These are phyloP conservation scores for Albula glossodonta DNA, from an alignment of 2,113 vertebrate species.

Conservation along the genomic window DNA sequence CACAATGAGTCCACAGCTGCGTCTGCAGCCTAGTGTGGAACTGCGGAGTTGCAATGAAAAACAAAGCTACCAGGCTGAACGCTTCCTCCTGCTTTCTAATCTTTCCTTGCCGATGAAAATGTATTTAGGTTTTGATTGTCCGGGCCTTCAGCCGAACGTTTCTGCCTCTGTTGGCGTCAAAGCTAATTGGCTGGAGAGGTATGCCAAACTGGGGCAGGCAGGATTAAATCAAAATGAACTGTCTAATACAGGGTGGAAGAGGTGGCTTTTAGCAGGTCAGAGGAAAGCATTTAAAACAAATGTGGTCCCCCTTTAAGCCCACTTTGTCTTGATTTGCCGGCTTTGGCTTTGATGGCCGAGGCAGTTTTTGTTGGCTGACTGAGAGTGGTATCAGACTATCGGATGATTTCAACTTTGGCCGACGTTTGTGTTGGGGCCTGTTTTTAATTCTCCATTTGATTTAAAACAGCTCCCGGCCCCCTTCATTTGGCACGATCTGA, in stretches of 20 bases:
- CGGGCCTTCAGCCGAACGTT: neutral
- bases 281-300: neutral
- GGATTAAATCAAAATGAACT: constrained; percentile 29
- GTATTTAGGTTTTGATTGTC: neutral
- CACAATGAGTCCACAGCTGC: neutral
- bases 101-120: neutral
- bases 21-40: neutral
- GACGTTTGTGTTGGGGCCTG: neutral
- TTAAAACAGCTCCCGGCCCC: neutral
- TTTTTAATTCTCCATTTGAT: constrained; percentile 26
- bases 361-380: constrained; percentile 6
- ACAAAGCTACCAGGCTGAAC: neutral
- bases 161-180: neutral
- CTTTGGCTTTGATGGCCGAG: neutral
- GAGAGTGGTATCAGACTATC: neutral
- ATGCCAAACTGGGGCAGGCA: constrained; percentile 34
- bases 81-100: neutral
- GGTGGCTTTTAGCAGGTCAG: constrained; percentile 15
- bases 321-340: neutral
- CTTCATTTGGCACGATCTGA: neutral
- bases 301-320: neutral
- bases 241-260: neutral
- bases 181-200: constrained; percentile 19
- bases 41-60: neutral
- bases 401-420: constrained; percentile 16